Evolutionary conservation across 2,888 invertebrate genomes (phyloP), one percentile per base, ranked within the genome.

Genomic region (Caradrina kadenii): DNA sequence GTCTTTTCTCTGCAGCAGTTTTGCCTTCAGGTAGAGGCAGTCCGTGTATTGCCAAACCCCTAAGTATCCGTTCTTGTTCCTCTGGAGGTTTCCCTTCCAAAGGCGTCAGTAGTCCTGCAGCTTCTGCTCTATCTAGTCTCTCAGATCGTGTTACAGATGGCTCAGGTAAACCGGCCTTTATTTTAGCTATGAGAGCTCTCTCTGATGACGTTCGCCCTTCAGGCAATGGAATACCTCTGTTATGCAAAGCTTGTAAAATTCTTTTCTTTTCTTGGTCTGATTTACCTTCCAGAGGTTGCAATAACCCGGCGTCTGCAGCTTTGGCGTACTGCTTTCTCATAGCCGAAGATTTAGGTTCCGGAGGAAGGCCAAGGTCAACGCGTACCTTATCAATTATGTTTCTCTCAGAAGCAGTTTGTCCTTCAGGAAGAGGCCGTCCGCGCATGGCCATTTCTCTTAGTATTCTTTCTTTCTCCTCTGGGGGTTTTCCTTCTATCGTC

Each of bases 361-460:
- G 86, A 21, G 88, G 88, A 13, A 89, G 59, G 2, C 87, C 87
- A 6, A 87, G 4, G 1, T 89, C 86, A 6, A 61, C 68, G 26
- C 83, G 76, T 15, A 88, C 78, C 73, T 88, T 88, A 17, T 81
- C 69, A 0, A 86, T 72, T 0, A 90, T 13, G 17, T 80, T 82
- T 64, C 80, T 84, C 45, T 87, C 87, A 0, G 89, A 88, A 5
- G 76, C n/a, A 0, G 87, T 84, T 70, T 85, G 84, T 0, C 78
- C 82, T 72, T 87, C 83, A 1, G 89, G 87, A 13, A 88, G 60
- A 3, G 80, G 85, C 0, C 84, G 15, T 2, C 87, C 82, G 11
- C 69, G 63, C 39, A 78, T 71, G 6, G 73, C 85, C 69, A 78
- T 69, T 11, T 65, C 81, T 73, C 49, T 81, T 1, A 87, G 6